A percentile compares a stretch with the other conserved stretches of the same genome.
phyloP scores from a whole-genome alignment of 2,888 invertebrate species.

The Acleris sparsana region DNA sequence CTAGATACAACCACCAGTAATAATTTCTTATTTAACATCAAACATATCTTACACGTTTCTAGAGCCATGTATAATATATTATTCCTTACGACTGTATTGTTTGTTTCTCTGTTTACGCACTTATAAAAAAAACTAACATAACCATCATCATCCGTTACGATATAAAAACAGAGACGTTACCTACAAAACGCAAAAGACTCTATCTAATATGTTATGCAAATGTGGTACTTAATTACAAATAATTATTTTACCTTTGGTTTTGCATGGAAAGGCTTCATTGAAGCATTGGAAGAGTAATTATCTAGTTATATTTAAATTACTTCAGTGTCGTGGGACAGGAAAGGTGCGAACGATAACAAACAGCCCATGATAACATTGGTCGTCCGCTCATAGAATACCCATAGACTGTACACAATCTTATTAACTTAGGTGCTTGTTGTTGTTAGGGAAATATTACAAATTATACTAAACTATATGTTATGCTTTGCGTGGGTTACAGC shows the following conservation, averaged over 20 bases:
- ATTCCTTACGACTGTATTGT: too few species aligned
- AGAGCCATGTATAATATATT: too few species aligned
- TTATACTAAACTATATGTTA: too few species aligned
- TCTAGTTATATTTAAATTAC: conserved; percentile 34
- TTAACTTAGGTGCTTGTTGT: conserved; percentile 2
- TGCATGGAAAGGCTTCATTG: conserved; percentile 29
- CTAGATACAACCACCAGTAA: too few species aligned
- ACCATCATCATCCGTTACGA: conserved; percentile 1
- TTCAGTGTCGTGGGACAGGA: conserved; percentile 68
- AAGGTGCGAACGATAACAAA: conserved; percentile 69
- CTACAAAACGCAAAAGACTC: conserved; percentile 10
- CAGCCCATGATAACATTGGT: conserved; percentile 46
- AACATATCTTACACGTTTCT: too few species aligned
- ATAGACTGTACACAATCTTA: conserved; percentile 44
- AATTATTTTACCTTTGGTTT: conserved; percentile 20
- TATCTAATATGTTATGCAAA: conserved; percentile 25
- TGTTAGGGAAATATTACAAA: background rate
- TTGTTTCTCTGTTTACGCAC: too few species aligned
- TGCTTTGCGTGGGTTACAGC: too few species aligned
- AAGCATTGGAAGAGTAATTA: conserved; percentile 33
- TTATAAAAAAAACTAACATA: background rate
- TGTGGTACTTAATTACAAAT: conserved; percentile 29
- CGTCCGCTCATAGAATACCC: conserved; percentile 55
- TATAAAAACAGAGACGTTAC: background rate
- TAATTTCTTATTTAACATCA: too few species aligned